Evolutionary conservation across 2,888 invertebrate species (phyloP).

Genomic region (Tryphoninae sp.): DNA sequence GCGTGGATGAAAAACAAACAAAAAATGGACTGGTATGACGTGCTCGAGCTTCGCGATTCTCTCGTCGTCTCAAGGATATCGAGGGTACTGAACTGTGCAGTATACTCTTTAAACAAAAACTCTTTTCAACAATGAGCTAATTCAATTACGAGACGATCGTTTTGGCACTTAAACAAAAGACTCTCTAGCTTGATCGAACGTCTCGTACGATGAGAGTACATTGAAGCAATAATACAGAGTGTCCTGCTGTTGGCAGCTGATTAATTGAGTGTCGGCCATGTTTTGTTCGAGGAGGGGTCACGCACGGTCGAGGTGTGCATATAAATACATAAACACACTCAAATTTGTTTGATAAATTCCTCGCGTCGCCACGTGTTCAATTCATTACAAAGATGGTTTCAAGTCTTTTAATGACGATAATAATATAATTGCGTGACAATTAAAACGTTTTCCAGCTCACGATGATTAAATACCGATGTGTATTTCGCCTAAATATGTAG

Average conservation of each 20-base stretch:
- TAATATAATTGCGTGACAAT: not conserved
- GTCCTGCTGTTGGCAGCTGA: conserved; percentile 71
- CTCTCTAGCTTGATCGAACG: conserved; percentile 60
- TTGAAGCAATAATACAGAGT: conserved; percentile 69
- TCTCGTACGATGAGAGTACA: conserved; percentile 69
- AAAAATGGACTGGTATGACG: conserved; percentile 7
- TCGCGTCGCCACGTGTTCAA: conserved; percentile 50
- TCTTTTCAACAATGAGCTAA: conserved; percentile 6
- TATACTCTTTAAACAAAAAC: conserved; percentile 1
- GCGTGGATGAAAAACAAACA: not conserved
- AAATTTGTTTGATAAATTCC: conserved; percentile 42
- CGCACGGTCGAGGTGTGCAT: not conserved
- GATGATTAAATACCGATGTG: not conserved
- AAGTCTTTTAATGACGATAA: not conserved
- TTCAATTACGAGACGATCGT: conserved; percentile 47
- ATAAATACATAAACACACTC: not conserved
- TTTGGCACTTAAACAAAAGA: conserved; percentile 63
- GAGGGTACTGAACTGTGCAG: not conserved
- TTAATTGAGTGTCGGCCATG: conserved; percentile 72
- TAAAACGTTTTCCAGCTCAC: not conserved
- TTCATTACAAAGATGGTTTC: too few relatives aligned
- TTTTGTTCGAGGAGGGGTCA: conserved; percentile 53
- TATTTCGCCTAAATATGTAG: not conserved
- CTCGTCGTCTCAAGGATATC: not conserved
- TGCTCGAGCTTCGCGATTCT: not conserved